Conservation (phyloP, 2,797 vertebrate genomes). For the Telmatherina bonti region DNA sequence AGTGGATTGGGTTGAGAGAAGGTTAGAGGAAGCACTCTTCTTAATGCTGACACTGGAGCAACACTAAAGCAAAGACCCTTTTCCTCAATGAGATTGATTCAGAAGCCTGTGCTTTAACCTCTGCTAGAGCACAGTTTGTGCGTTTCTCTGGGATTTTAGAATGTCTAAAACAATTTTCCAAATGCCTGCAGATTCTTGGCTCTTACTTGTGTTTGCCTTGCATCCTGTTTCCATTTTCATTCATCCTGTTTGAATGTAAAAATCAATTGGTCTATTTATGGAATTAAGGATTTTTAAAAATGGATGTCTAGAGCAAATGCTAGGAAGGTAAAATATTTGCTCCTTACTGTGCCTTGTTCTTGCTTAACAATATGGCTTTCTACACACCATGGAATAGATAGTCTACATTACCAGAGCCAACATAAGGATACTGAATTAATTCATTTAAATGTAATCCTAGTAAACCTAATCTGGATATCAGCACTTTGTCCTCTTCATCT, state of each 20-base stretch:
- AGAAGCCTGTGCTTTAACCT: conserved; percentile 69
- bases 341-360: neutral
- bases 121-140: conserved; percentile 63
- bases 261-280: conserved; percentile 23
- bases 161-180: conserved; percentile 52
- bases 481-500: neutral
- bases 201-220: conserved; percentile 17
- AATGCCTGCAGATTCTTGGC: conserved; percentile 27
- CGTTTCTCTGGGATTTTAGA: conserved; percentile 57
- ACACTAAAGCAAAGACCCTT: conserved; percentile 72
- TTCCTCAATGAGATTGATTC: conserved; percentile 81
- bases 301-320: neutral
- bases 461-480: neutral
- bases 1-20: conserved; percentile 69
- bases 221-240: conserved; percentile 17
- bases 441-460: neutral
- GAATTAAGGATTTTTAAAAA: conserved; percentile 28
- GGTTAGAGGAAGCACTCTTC: conserved; percentile 63
- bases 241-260: conserved; percentile 2
- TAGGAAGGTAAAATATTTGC: neutral
- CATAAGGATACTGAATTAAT: neutral
- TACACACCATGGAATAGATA: neutral
- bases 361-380: conserved; percentile 10
- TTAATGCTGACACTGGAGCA: conserved; percentile 71
- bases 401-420: neutral